Evolutionary conservation across 1,140 invertebrate species (phyloP).

Genomic region (Anastrepha ludens): DNA sequence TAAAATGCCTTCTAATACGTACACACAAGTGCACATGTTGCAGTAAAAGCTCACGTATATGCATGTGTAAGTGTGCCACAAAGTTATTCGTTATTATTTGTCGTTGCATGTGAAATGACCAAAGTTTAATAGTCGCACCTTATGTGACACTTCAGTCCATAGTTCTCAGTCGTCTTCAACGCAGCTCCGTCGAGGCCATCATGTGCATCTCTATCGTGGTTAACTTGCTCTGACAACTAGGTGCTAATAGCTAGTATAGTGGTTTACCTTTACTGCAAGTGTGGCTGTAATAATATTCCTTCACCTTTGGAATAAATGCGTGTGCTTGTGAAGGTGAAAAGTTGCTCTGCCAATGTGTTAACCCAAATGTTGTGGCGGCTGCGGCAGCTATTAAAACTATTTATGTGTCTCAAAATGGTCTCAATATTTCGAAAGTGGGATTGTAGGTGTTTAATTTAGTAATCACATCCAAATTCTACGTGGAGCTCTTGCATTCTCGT

Average conservation of each 20-base stretch:
- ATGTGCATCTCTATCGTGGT: neutral
- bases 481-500: neutral
- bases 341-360: slow-evolving; percentile 40
- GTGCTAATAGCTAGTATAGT: slow-evolving; percentile 37
- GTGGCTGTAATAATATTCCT: neutral
- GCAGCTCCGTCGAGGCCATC: neutral
- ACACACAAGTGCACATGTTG: neutral
- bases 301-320: neutral
- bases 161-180: neutral
- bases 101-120: slow-evolving; percentile 30
- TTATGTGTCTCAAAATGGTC: slow-evolving; percentile 3
- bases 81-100: slow-evolving; percentile 17
- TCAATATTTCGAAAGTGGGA: neutral
- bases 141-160: slow-evolving; percentile 42
- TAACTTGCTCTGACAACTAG: slow-evolving; percentile 44
- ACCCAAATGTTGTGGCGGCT: slow-evolving; percentile 41
- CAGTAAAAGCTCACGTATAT: neutral
- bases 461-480: too few relatives aligned
- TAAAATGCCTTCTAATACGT: neutral
- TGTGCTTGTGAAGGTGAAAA: neutral
- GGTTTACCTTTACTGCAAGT: slow-evolving; percentile 37
- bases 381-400: slow-evolving; percentile 43
- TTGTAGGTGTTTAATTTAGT: neutral
- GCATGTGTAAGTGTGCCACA: too few relatives aligned
- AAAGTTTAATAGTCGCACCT: slow-evolving; percentile 52